These are phyloP conservation scores for Zaprionus capensis DNA, from an alignment of 1,140 invertebrate species.

Conservation along the genomic window DNA sequence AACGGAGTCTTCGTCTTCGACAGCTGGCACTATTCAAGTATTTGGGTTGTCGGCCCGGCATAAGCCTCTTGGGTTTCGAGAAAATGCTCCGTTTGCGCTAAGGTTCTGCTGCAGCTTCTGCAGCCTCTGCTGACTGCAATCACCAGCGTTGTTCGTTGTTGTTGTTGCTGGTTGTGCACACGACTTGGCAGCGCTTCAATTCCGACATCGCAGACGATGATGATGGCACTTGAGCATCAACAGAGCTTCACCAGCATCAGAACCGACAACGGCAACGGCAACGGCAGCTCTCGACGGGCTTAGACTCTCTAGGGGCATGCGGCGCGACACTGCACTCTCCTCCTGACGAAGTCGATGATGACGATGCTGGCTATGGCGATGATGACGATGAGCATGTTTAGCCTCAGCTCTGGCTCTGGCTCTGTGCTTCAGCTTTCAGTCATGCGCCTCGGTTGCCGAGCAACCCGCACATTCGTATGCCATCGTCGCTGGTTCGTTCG, in stretches of 20 bases:
- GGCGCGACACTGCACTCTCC: constrained; percentile 15
- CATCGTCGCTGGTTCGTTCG: not conserved
- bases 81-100: constrained; percentile 11
- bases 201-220: constrained; percentile 66
- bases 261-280: constrained; percentile 2
- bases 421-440: constrained; percentile 54
- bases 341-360: constrained; percentile 20
- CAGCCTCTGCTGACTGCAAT: constrained; percentile 3
- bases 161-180: constrained; percentile 24
- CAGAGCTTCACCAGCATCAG: constrained; percentile 26
- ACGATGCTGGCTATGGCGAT: constrained; percentile 6
- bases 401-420: not conserved
- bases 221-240: constrained; percentile 64
- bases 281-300: constrained; percentile 54
- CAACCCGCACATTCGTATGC: constrained; percentile 46
- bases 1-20: constrained; percentile 14
- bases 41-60: constrained; percentile 67
- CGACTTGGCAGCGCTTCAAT: constrained; percentile 57
- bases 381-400: constrained; percentile 37
- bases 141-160: not conserved
- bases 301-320: constrained; percentile 53
- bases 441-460: constrained; percentile 58
- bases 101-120: constrained; percentile 2
- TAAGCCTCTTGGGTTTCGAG: constrained; percentile 70
- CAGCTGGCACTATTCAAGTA: constrained; percentile 51